phyloP scores from a whole-genome alignment of 2,888 invertebrate species.

The Drosophila borborema region DNA sequence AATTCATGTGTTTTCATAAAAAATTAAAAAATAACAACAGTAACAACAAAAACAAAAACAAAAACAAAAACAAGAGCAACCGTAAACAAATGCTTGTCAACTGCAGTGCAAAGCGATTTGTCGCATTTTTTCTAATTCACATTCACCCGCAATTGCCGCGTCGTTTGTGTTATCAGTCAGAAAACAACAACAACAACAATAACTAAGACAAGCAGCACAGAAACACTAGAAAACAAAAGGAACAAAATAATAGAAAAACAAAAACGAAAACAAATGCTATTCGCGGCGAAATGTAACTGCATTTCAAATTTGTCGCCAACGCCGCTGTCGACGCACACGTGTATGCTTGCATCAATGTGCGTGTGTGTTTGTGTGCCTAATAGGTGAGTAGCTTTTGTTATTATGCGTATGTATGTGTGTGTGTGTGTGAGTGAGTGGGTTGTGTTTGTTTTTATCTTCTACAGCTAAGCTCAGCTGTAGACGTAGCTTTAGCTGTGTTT shows the following conservation, averaged over 20 bases:
- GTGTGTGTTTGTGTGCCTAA: slow-evolving; percentile 24
- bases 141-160: slow-evolving; percentile 35
- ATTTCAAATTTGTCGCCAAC: slow-evolving; percentile 50
- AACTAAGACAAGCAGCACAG: slow-evolving; percentile 19
- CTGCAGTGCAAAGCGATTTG: slow-evolving; percentile 62
- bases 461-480: slow-evolving; percentile 51
- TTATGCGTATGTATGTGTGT: slow-evolving; percentile 30
- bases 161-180: slow-evolving; percentile 65
- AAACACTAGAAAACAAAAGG: slow-evolving; percentile 5
- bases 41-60: slow-evolving; percentile 23
- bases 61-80: neutral
- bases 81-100: slow-evolving; percentile 50
- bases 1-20: slow-evolving; percentile 32
- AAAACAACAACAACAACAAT: slow-evolving; percentile 18
- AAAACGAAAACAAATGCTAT: slow-evolving; percentile 17
- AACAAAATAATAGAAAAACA: neutral
- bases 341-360: slow-evolving; percentile 24
- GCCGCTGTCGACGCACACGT: slow-evolving; percentile 6
- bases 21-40: slow-evolving; percentile 19
- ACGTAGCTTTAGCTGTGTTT: slow-evolving; percentile 33
- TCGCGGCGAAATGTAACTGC: slow-evolving; percentile 56
- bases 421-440: slow-evolving; percentile 25
- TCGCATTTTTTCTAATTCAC: slow-evolving; percentile 43
- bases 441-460: slow-evolving; percentile 49
- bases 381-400: slow-evolving; percentile 60